A percentile compares a stretch with the other conserved stretches of the same genome.
phyloP scores from a whole-genome alignment of 2,888 invertebrate species.

The Pemphredon lugubris region DNA sequence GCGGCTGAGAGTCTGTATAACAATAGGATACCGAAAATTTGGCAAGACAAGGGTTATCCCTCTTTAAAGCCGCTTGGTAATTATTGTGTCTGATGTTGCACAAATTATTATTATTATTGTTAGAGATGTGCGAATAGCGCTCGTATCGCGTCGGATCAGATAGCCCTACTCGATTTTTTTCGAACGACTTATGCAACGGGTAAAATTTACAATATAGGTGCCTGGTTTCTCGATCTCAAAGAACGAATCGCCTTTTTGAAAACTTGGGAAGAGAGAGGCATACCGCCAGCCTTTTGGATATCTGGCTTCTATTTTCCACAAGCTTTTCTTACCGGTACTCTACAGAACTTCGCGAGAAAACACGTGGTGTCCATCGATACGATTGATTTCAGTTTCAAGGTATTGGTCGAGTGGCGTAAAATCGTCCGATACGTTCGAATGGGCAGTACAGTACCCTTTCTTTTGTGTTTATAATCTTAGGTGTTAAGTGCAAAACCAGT shows the following conservation, averaged over 20 bases:
- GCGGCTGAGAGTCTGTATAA: constrained; percentile 86
- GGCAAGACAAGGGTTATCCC: constrained; percentile 87
- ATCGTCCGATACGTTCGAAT: no score
- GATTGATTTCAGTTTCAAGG: constrained; percentile 85
- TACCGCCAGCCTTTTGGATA: constrained; percentile 91
- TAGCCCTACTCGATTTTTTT: neutral
- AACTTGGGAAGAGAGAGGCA: constrained; percentile 86
- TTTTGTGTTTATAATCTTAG: constrained; percentile 75
- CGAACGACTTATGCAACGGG: neutral
- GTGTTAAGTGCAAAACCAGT: constrained; percentile 81
- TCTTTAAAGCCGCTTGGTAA: constrained; percentile 87
- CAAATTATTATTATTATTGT: neutral
- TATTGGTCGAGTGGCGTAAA: no score
- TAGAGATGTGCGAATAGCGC: no score
- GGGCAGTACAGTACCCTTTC: no score
- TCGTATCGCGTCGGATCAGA: no score
- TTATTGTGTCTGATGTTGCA: neutral
- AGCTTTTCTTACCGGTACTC: constrained; percentile 90
- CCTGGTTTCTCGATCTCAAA: constrained; percentile 86
- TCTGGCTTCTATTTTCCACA: constrained; percentile 94
- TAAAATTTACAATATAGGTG: constrained; percentile 80
- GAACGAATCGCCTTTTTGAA: constrained; percentile 85
- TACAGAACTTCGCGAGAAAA: constrained; percentile 92
- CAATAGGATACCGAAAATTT: constrained; percentile 87
- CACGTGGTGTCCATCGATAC: constrained; percentile 89